phyloP scores from a whole-genome alignment of 1,140 invertebrate species.

The Onthophagus taurus region DNA sequence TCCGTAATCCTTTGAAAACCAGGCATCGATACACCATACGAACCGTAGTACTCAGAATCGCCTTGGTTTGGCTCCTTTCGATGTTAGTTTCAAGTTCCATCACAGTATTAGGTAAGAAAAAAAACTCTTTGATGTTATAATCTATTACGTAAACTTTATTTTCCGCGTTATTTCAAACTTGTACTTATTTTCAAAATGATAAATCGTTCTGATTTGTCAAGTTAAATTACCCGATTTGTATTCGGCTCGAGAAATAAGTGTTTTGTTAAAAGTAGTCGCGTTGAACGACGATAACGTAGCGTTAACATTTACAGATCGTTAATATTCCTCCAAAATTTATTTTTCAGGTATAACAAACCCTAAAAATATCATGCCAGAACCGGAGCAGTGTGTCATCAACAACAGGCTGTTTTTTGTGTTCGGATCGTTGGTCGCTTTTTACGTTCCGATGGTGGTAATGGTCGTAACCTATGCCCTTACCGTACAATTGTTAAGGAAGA shows the following conservation, averaged over 20 bases:
- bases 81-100: constrained; percentile 82
- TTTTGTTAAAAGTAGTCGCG: no score
- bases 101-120: constrained; percentile 72
- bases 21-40: constrained; percentile 66
- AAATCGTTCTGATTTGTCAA: no score
- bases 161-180: no score
- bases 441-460: constrained; percentile 89
- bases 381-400: constrained; percentile 71
- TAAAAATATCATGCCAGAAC: constrained; percentile 66
- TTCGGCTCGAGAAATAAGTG: no score
- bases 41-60: constrained; percentile 71
- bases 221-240: no score
- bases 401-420: constrained; percentile 80
- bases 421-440: constrained; percentile 83
- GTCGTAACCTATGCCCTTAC: constrained; percentile 83
- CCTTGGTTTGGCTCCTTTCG: constrained; percentile 74
- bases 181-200: no score
- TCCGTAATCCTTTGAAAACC: constrained; percentile 79
- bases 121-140: no score
- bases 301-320: no score
- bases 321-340: no score
- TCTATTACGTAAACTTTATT: no score
- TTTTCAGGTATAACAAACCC: constrained; percentile 57
- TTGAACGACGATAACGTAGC: no score
- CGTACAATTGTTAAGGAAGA: constrained; percentile 68